Conservation (phyloP, 2,113 vertebrate genomes). For the Muscicapa adusta region DNA sequence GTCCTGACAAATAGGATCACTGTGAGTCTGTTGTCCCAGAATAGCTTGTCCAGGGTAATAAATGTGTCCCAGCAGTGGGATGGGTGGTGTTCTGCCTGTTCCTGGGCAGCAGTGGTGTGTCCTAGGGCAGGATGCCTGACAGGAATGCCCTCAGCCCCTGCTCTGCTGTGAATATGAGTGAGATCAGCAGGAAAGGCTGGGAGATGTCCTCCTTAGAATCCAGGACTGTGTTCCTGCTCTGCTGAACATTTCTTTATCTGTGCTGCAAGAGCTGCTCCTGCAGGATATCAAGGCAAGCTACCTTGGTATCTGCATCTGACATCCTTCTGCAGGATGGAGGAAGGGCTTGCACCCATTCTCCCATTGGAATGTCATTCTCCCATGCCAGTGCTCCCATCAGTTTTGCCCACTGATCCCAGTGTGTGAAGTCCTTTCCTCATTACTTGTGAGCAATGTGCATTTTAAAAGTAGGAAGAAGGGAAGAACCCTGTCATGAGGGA, state of each 20-base stretch:
- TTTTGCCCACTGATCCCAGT: background rate
- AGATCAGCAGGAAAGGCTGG: background rate
- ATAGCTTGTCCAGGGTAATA: background rate
- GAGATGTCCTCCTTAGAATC: background rate
- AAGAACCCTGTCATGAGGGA: background rate
- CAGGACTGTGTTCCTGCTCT: background rate
- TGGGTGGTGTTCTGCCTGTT: background rate
- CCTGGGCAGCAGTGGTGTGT: background rate
- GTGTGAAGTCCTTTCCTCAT: background rate
- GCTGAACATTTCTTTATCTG: accelerated
- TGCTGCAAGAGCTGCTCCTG: background rate
- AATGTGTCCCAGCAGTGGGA: background rate
- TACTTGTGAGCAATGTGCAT: background rate
- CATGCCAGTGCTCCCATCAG: accelerated
- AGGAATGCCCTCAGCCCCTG: background rate
- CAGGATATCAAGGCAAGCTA: background rate
- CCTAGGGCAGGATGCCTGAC: background rate
- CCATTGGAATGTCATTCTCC: too few relatives aligned
- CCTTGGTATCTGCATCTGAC: background rate
- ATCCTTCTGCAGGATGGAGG: accelerated
- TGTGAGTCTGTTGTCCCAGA: background rate
- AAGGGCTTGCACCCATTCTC: background rate
- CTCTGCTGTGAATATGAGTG: background rate
- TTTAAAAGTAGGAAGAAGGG: background rate
- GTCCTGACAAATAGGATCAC: accelerated